These are phyloP conservation scores for Drosophila lutescens DNA, from an alignment of 2,888 invertebrate species.

Conservation along the genomic window DNA sequence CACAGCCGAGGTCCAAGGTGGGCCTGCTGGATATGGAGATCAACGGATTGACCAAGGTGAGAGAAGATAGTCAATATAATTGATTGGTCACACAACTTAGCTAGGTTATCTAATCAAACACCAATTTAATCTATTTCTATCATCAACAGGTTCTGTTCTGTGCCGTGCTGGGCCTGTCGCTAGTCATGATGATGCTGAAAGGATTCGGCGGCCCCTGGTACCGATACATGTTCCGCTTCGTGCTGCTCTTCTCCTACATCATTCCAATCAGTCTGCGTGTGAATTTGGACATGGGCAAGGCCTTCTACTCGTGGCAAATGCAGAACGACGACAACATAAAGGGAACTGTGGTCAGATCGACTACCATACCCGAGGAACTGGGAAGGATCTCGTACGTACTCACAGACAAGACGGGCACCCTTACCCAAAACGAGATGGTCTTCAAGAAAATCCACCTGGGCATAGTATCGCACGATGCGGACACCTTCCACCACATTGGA, in stretches of 20 bases:
- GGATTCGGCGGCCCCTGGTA: slow-evolving; percentile 99
- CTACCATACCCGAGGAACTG: slow-evolving; percentile 99
- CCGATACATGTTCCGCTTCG: slow-evolving; percentile 97
- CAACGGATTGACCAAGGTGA: slow-evolving; percentile 97
- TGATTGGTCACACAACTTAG: too few species aligned
- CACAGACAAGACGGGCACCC: slow-evolving; percentile 98
- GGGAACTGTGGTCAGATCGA: slow-evolving; percentile 97
- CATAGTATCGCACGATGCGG: slow-evolving; percentile 94
- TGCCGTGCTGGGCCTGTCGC: slow-evolving; percentile 94
- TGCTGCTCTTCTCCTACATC: slow-evolving; percentile 98
- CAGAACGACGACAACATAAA: slow-evolving; percentile 96
- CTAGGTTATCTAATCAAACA: too few species aligned
- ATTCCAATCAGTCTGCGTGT: slow-evolving; percentile 99
- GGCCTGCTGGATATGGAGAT: slow-evolving; percentile 98
- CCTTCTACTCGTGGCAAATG: slow-evolving; percentile 98
- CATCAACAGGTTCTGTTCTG: slow-evolving; percentile 89
- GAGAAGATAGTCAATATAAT: background rate
- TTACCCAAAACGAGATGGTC: slow-evolving; percentile 99
- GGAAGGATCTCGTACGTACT: slow-evolving; percentile 98
- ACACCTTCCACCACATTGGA: slow-evolving; percentile 84
- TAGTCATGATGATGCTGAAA: slow-evolving; percentile 98
- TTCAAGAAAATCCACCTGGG: slow-evolving; percentile 98
- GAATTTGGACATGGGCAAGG: slow-evolving; percentile 99
- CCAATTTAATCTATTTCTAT: too few species aligned
- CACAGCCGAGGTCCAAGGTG: slow-evolving; percentile 97